Conservation (phyloP, 2,797 vertebrate species). For the Halcyon smyrnensis region DNA sequence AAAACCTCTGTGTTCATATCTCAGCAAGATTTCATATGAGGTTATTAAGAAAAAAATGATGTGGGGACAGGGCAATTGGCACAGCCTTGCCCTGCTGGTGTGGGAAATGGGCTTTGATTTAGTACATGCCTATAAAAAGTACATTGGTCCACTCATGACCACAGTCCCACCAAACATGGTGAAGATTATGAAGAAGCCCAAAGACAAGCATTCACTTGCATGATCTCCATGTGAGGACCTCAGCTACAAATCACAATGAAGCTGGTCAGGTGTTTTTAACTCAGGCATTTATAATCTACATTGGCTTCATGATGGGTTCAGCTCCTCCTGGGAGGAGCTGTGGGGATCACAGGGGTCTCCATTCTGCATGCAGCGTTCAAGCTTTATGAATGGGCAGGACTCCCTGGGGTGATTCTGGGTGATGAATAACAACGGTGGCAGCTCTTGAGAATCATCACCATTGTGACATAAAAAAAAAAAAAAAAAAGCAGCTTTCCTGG, state of each 20-base stretch:
- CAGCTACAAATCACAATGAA: background rate
- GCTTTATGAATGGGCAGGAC: background rate
- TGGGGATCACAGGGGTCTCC: fast-evolving
- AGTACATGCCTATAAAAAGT: background rate
- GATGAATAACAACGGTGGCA: background rate
- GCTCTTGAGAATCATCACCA: background rate
- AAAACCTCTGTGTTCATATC: background rate
- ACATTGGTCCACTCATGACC: background rate
- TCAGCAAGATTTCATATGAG: background rate
- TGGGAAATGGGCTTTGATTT: background rate
- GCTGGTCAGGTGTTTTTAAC: background rate
- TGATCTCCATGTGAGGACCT: background rate
- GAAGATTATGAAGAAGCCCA: background rate
- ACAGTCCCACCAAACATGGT: background rate
- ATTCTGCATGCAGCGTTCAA: background rate
- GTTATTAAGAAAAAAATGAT: background rate
- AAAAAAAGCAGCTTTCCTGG: background rate
- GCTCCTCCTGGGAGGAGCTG: background rate
- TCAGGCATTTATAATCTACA: background rate
- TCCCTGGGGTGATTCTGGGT: background rate
- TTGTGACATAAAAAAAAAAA: background rate
- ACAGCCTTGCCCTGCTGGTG: background rate
- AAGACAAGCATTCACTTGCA: background rate
- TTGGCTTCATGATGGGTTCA: background rate
- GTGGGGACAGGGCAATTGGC: background rate